Base-by-base conservation (phyloP, 2,797 vertebrate genomes). In the Echeneis naucrates region DNA sequence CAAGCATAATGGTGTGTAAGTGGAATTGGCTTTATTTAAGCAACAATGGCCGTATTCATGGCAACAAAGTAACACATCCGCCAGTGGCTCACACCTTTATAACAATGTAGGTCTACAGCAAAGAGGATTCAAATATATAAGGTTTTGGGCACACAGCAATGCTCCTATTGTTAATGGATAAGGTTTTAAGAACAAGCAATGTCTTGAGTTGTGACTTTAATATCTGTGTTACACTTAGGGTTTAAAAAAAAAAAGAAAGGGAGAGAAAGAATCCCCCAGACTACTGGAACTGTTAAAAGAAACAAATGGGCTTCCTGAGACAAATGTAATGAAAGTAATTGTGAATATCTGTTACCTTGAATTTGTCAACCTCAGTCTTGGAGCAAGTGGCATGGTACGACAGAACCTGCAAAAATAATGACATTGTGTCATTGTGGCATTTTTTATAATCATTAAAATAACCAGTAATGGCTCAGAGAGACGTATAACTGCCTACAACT, bases 331-430 rank as follows among this genome's bases (percentile, higher is more conserved):
- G 26, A 71, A 47, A 35, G 44, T 44, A 67, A 61, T 5, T 5
- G 26, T 50, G 37, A 77, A 68, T 30, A 56, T 72, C 40, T 35
- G 88, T 95, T 96, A 99, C 98, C 98, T 99, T 99, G 90, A 99
- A 98, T 94, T 98, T 99, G 94, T 99, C 98, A 68, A 99, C 98
- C 95, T 99, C 98, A 42, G 96, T 95, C 94, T 99, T 99, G 14
- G 97, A 98, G 92, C 98, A 99, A 5, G 98, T 99, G 71, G 98
- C 98, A 44, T 99, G 98, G 81, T 99, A 99, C 54, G 98, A 99
- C 70, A 99, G 94, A 59, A 99, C 97, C 98, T 99, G 93, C 24
- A 75, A 84, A n/a, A 81, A 87, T 62, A 88, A 87, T 59, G 30
- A 81, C 60, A 87, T 12, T 4, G 40, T 51, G 23, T 82, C 75